These are phyloP conservation scores for Lynx canadensis DNA, from an alignment of 2,113 vertebrate genomes.

Conservation along the genomic window DNA sequence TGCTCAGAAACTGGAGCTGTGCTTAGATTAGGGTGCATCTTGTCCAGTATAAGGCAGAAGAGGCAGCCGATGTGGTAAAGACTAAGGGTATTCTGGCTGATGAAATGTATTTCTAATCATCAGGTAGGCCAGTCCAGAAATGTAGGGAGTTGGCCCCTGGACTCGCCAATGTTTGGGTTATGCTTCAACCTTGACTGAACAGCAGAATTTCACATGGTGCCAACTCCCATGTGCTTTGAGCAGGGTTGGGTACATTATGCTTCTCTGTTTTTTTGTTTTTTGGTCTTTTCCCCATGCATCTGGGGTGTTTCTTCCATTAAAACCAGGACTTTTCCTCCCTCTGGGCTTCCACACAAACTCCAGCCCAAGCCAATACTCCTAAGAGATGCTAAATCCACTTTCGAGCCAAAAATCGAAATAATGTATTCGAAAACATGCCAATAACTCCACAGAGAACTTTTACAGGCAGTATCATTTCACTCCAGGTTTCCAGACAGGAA, in stretches of 20 bases:
- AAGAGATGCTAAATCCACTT: background rate
- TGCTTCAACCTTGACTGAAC: conserved; percentile 64
- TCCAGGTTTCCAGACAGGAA: background rate
- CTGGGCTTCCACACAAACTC: background rate
- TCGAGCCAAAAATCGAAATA: background rate
- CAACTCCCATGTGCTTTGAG: conserved; percentile 39
- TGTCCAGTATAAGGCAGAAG: background rate
- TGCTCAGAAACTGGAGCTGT: background rate
- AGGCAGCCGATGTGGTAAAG: background rate
- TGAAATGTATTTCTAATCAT: conserved; percentile 42
- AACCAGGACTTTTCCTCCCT: conserved; percentile 41
- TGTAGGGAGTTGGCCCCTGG: conserved; percentile 34
- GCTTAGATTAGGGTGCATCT: background rate
- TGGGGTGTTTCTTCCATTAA: conserved; percentile 55
- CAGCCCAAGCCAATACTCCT: background rate
- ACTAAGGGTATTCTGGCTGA: background rate
- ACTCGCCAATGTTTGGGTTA: conserved; percentile 63
- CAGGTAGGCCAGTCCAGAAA: conserved; percentile 69
- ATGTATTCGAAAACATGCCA: background rate
- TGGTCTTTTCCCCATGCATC: background rate
- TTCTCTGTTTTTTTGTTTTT: conserved; percentile 28
- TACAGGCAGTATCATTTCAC: background rate
- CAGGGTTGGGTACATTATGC: background rate
- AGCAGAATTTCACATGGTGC: conserved; percentile 13
- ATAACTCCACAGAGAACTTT: background rate